Base-by-base conservation (phyloP, 30 jellyfish, hydroid and myxozoan genomes). In the Hydractinia echinata region DNA sequence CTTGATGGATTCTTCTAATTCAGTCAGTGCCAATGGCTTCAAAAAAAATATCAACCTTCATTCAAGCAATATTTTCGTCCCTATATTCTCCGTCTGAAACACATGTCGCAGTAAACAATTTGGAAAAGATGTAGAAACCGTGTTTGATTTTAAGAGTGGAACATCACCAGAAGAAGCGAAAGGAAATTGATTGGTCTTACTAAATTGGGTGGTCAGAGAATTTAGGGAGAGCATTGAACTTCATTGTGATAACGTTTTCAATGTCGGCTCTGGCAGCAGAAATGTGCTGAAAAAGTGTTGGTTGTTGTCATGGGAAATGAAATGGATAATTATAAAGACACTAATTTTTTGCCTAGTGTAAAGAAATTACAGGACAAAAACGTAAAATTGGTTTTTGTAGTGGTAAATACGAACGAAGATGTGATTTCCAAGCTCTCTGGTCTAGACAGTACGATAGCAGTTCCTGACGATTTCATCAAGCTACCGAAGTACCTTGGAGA, bases 161-260 rank as follows among this genome's bases (percentile, higher is more conserved):
- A 80, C 20, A 8, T 76, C 82, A 61, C 55, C 39, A 7, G 68
- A 54, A 18, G 58, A 4, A 54, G 53, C 77, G 1, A 62, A 53
- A 8, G 53, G 54, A 20, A 39, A 8, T 66, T 66, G 5, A 52
- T 13, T 14, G 51, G 56, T 53, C n/a, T 83, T 53, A 8, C 74
- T 18, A 54, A 66, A 67, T 21, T 83, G 9, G 96, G 95, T 50
- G 96, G 96, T 48, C 87, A 73, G 16, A 84, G 96, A 68, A 89
- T 77, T 64, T 84, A 79, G 55, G 76, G 53, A 71, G 54, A 80
- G 91, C 95, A 66, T 67, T 89, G 70, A 64, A 67, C 15, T 39
- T 62, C 19, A 84, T 84, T 0, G 49, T 4, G 30, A 83, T 10
- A 89, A 79, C 52, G 53, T 83, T 10, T 84, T 52, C 51, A 51